A percentile compares a stretch with the other conserved stretches of the same genome.
Conservation (phyloP, 2,797 vertebrate species). For the Anabacerthia variegaticeps region DNA sequence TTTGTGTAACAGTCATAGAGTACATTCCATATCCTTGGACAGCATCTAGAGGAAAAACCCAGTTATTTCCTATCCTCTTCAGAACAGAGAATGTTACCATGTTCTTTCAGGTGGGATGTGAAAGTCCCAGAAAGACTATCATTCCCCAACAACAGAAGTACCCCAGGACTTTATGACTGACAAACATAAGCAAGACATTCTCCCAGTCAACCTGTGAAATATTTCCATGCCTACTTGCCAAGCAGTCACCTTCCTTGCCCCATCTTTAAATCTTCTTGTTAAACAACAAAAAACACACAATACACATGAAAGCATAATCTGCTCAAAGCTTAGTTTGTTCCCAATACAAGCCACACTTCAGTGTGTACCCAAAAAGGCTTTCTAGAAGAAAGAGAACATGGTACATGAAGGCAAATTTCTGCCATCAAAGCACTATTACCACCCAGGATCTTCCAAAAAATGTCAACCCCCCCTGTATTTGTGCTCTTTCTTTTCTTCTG, state of each 20-base stretch:
- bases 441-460: background rate
- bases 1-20: background rate
- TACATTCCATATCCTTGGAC: background rate
- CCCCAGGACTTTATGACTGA: background rate
- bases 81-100: background rate
- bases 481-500: background rate
- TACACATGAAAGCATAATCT: accelerated
- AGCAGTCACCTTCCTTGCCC: background rate
- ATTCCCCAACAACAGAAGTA: background rate
- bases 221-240: background rate
- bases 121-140: background rate
- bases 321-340: background rate
- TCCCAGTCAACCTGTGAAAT: background rate
- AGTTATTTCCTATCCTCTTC: background rate
- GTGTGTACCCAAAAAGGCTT: background rate
- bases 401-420: background rate
- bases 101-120: background rate
- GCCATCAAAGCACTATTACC: background rate
- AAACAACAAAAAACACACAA: background rate
- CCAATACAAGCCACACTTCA: accelerated
- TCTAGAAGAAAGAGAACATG: background rate
- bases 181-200: background rate
- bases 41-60: background rate
- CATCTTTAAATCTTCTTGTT: background rate
- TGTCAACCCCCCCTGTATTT: background rate